Evolutionary conservation across 2,888 invertebrate genomes (phyloP).

Genomic region (Limnephilus marmoratus): DNA sequence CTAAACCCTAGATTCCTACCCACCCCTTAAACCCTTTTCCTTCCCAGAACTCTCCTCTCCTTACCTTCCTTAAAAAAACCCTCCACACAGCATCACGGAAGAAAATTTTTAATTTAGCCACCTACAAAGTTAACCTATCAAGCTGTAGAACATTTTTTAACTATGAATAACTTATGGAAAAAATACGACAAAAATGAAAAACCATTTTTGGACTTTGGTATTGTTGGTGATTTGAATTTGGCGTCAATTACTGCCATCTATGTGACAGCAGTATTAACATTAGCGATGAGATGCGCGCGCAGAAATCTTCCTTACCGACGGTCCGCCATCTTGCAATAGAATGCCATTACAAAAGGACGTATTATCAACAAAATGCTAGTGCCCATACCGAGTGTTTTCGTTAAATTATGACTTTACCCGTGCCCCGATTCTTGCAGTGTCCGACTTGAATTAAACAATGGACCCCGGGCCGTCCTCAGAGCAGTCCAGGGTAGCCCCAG

Average conservation of each 20-base stretch:
- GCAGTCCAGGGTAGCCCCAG: conserved; percentile 74
- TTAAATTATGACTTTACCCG: conserved; percentile 72
- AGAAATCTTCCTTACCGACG: conserved; percentile 68
- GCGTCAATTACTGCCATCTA: conserved; percentile 14
- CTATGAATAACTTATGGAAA: too few species aligned
- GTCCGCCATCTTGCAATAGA: conserved; percentile 74
- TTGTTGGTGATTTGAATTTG: background rate
- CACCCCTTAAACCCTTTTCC: too few species aligned
- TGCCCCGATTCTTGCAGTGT: conserved; percentile 68
- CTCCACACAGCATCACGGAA: too few species aligned
- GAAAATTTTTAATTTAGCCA: too few species aligned
- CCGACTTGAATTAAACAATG: conserved; percentile 41
- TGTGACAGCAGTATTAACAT: background rate
- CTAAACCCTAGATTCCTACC: too few species aligned
- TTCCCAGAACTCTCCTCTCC: too few species aligned
- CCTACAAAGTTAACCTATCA: too few species aligned
- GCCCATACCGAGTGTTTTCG: conserved; percentile 73
- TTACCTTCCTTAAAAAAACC: too few species aligned
- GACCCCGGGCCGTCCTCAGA: conserved; percentile 68
- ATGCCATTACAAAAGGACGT: conserved; percentile 74
- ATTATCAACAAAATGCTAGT: conserved; percentile 76
- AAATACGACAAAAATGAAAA: too few species aligned
- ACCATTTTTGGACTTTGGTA: too few species aligned
- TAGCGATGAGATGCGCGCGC: background rate
- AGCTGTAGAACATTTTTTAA: too few species aligned